phyloP scores from a whole-genome alignment of 1,140 invertebrate species.

The Brachionus asplanchnoidis region DNA sequence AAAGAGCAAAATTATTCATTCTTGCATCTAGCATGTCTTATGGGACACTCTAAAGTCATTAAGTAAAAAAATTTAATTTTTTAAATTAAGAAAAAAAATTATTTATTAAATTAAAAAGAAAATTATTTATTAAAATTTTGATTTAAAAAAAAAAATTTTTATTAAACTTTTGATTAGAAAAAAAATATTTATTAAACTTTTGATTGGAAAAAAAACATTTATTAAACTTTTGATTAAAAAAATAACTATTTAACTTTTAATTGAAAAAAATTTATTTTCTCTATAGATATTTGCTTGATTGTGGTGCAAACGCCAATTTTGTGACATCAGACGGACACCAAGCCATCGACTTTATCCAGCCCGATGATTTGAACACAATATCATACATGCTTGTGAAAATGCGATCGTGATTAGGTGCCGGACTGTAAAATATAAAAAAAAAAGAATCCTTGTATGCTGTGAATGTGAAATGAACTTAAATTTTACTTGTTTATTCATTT shows the following conservation, averaged over 20 bases:
- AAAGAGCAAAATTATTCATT: slow-evolving; percentile 39
- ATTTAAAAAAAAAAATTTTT: no score
- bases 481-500: slow-evolving; percentile 1
- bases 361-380: slow-evolving; percentile 27
- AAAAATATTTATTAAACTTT: no score
- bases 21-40: slow-evolving; percentile 33
- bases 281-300: slow-evolving; percentile 14
- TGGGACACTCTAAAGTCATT: slow-evolving; percentile 38
- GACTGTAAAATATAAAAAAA: not conserved
- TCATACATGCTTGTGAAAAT: slow-evolving; percentile 33
- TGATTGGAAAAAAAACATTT: not conserved
- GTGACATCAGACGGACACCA: slow-evolving; percentile 20
- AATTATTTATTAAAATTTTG: not conserved
- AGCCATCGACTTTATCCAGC: slow-evolving; percentile 33
- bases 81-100: not conserved
- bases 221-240: not conserved
- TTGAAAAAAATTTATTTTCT: no score
- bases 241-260: not conserved
- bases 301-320: slow-evolving; percentile 27
- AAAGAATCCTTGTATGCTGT: slow-evolving; percentile 2
- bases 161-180: no score
- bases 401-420: not conserved
- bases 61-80: not conserved
- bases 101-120: not conserved
- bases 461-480: slow-evolving; percentile 7